Evolutionary conservation across 2,888 invertebrate species (phyloP), one percentile per base, ranked within the genome.

Genomic region (Epinotia brunnichana): DNA sequence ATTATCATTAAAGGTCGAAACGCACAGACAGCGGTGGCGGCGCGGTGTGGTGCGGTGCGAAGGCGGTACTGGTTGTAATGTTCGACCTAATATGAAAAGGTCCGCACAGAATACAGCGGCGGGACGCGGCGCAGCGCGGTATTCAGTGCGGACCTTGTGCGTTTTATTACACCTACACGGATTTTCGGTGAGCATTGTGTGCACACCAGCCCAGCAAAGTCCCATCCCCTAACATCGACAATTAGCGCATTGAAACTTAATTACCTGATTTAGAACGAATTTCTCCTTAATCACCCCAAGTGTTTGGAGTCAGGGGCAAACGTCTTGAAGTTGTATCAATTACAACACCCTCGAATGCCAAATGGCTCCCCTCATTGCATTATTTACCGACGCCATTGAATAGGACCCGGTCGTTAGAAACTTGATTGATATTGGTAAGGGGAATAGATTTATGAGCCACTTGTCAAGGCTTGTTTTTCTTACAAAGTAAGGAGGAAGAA

Each of bases 341-440:
- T 60, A 29, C 13, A 29, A 57, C 24, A 24, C 57, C 57, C 57
- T 41, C 44, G 3, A 54, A 5, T 48, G 57, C 48, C 59, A 59
- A 48, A 29, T 17, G 35, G 29, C 57, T 11, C 59, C 68, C 59
- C 48, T 48, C 15, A 59, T 15, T 29, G n/a, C 21, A 68, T 68
- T 68, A 68, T 60, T 61, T 69, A 53, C 41, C 3, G 53, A 53
- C 53, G 13, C 53, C 53, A 69, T 69, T 24, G 61, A 53, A 69
- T 53, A 53, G 35, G 57, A 51, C 21, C 53, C 60, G 35, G 51
- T 29, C 51, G 35, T 63, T 63, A 63, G 5, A 35, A 7, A 10
- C 63, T 53, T 35, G 29, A 63, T 63, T 63, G 63, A 63, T 53
- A 57, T 63, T 63, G 13, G 29, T 35, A 10, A 53, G 51, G 63